A percentile compares a stretch with the other conserved stretches of the same genome.
Conservation (phyloP, 2,888 invertebrate species). For the Microplitis manilae region DNA sequence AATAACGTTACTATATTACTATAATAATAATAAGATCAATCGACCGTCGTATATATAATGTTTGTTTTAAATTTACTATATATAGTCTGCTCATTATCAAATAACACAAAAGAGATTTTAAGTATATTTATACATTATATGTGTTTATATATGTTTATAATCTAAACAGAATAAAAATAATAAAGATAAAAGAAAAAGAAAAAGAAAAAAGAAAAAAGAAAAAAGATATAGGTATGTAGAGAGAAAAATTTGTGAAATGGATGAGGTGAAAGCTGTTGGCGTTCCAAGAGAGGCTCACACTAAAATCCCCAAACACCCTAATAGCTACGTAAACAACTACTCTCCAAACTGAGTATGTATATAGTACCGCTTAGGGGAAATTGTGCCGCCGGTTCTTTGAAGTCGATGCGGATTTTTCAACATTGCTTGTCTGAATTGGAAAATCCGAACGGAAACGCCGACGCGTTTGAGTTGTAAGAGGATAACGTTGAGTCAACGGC, state of each 20-base stretch:
- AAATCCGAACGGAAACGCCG: slow-evolving; percentile 56
- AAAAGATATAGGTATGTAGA: neutral
- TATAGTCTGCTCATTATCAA: slow-evolving; percentile 1
- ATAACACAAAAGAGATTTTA: neutral
- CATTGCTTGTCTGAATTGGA: slow-evolving; percentile 54
- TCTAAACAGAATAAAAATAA: neutral
- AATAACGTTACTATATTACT: slow-evolving; percentile 9
- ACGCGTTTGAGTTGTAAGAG: slow-evolving; percentile 69
- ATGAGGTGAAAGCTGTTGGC: slow-evolving; percentile 19
- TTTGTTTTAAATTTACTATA: too few species aligned
- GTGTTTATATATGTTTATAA: neutral
- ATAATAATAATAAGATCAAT: neutral
- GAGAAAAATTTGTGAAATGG: neutral
- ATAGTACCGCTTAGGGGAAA: slow-evolving; percentile 42
- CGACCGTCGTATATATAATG: too few species aligned
- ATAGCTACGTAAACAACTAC: slow-evolving; percentile 69
- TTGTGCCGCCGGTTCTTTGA: slow-evolving; percentile 43
- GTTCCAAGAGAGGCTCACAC: slow-evolving; percentile 33
- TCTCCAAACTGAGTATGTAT: neutral
- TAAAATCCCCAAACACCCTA: slow-evolving; percentile 66
- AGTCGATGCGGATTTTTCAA: slow-evolving; percentile 56
- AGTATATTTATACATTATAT: neutral
- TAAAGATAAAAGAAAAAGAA: neutral
- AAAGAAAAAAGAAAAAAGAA: neutral
- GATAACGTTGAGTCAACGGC: slow-evolving; percentile 71